Evolutionary conservation across 2,113 vertebrate genomes (phyloP), one percentile per base, ranked within the genome.

Genomic region (Symphodus melops): DNA sequence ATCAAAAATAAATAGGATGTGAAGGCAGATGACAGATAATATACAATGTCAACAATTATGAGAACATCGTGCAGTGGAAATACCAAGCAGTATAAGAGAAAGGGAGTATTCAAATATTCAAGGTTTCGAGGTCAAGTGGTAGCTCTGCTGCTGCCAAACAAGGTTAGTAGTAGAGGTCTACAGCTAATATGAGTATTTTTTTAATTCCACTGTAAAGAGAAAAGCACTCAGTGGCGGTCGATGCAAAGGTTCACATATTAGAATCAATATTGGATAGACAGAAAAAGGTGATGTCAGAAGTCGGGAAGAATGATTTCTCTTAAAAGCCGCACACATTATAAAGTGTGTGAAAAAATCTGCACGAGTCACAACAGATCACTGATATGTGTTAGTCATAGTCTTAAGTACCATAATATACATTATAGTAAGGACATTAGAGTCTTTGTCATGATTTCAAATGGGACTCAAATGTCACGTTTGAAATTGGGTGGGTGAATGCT

Each of bases 301-400:
- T 58, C 76, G 77, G 60, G 41, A 75, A 66, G 65, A 56, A 46
- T 75, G 48, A 68, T 62, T 64, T 77, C 25, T 57, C 54, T 67
- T 70, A 71, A 66, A 68, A 80, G 72, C 36, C 57, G 70, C 13
- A 42, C 14, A 59, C 14, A 48, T 4, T 44, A 6, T 17, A 1
- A 7, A 17, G 16, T 76, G n/a, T 51, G 63, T 58, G 61, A 44
- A 80, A 37, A 71, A 46, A 63, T 56, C 60, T 23, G 39, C 60
- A 39, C 37, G 62, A 57, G 57, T 1, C 51, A 3, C 17, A 55
- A 2, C 17, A 71, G 59, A 25, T 72, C 53, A 67, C 16, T 8
- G 33, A 59, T n/a, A n/a, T 36, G 59, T 10, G 16, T 62, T n/a
- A 36, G 46, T 59, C 53, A 12, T 46, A n/a, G 71, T 52, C 28